These are phyloP conservation scores for Pollenia griseotomentosa DNA, from an alignment of 2,888 invertebrate genomes.

Conservation along the genomic window DNA sequence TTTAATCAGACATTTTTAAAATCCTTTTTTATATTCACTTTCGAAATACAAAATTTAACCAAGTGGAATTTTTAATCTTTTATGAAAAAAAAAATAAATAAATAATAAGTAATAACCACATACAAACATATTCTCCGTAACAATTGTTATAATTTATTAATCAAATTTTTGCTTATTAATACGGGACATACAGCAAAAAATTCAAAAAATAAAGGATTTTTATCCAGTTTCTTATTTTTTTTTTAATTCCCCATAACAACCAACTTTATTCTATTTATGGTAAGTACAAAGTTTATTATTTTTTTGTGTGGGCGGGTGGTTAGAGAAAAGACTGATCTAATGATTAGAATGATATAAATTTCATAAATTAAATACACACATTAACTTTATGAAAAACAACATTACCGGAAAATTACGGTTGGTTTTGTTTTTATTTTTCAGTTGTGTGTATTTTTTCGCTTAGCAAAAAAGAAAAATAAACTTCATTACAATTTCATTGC, in stretches of 20 bases:
- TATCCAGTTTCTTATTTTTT: background rate
- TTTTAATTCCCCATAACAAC: slow-evolving; percentile 8
- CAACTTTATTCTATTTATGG: background rate
- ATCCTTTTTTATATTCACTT: slow-evolving; percentile 2
- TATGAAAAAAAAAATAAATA: slow-evolving; percentile 14
- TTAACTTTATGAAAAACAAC: slow-evolving; percentile 75
- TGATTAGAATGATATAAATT: slow-evolving; percentile 80
- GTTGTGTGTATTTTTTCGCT: slow-evolving; percentile 25
- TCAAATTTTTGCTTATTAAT: slow-evolving; percentile 66
- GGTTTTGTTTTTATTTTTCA: slow-evolving; percentile 41
- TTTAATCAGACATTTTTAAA: background rate
- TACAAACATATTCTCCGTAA: slow-evolving; percentile 60
- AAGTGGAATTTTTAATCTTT: slow-evolving; percentile 69
- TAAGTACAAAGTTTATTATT: slow-evolving; percentile 3
- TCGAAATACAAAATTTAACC: slow-evolving; percentile 54
- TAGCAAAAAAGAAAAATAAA: slow-evolving; percentile 72
- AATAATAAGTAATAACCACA: slow-evolving; percentile 34
- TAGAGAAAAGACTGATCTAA: slow-evolving; percentile 42
- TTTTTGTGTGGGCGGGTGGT: background rate
- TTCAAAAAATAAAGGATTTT: slow-evolving; percentile 38
- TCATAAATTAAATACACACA: slow-evolving; percentile 82
- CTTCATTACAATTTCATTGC: slow-evolving; percentile 83
- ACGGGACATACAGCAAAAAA: slow-evolving; percentile 52
- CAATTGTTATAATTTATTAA: slow-evolving; percentile 70
- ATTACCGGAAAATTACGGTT: slow-evolving; percentile 76